These are phyloP conservation scores for Barbus barbus DNA, from an alignment of 2,113 vertebrate genomes.

Conservation along the genomic window DNA sequence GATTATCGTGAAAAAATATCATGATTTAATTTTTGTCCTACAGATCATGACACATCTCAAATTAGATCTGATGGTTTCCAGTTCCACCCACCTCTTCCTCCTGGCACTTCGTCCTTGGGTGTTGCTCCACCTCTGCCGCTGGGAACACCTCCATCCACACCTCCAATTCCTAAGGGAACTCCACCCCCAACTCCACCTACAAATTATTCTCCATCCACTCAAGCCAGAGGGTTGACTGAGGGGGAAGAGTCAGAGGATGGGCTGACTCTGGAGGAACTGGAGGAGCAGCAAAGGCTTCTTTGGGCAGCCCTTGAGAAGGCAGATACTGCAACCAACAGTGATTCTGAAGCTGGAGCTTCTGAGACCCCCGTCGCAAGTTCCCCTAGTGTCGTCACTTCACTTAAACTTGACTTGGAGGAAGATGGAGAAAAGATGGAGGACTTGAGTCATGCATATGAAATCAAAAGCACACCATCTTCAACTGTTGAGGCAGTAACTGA, in stretches of 20 bases:
- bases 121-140: conserved; percentile 84
- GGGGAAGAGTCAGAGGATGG: conserved; percentile 79
- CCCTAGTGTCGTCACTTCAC: conserved; percentile 80
- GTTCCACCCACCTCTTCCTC: conserved; percentile 87
- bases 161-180: conserved; percentile 82
- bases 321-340: conserved; percentile 81
- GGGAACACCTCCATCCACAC: conserved; percentile 84
- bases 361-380: conserved; percentile 81
- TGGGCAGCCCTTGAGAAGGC: conserved; percentile 91
- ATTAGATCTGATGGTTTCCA: conserved; percentile 70
- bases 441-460: conserved; percentile 46
- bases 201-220: conserved; percentile 66
- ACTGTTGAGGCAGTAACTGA: no score
- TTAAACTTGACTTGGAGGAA: conserved; percentile 66
- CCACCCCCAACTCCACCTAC: conserved; percentile 73
- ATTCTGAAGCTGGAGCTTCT: no score
- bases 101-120: conserved; percentile 74
- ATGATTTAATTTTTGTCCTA: neutral
- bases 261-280: conserved; percentile 90
- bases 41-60: conserved; percentile 62
- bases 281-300: conserved; percentile 91
- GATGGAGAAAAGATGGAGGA: conserved; percentile 54
- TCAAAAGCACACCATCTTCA: conserved; percentile 35
- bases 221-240: conserved; percentile 44
- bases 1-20: no score